A percentile compares a stretch with the other conserved stretches of the same genome.
These are phyloP conservation scores for Neodontobutis hainanensis DNA, from an alignment of 2,113 vertebrate species.

Conservation along the genomic window DNA sequence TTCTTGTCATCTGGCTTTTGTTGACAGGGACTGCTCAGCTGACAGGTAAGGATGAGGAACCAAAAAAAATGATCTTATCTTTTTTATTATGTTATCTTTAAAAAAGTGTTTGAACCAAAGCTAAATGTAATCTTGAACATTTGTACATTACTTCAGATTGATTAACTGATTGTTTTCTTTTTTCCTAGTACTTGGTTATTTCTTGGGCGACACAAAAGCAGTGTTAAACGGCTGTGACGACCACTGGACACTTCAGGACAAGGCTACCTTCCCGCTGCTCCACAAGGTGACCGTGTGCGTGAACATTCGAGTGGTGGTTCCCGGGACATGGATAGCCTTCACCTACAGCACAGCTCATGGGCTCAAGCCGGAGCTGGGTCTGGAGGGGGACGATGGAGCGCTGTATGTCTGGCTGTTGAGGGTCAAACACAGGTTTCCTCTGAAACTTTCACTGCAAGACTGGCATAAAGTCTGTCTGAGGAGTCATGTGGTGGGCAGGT, in stretches of 20 bases:
- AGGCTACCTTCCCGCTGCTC: constrained; percentile 49
- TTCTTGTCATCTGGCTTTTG: constrained; percentile 10
- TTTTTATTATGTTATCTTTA: no score
- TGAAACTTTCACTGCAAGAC: constrained; percentile 24
- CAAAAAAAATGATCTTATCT: no score
- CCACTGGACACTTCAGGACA: constrained; percentile 74
- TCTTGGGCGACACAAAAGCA: constrained; percentile 74
- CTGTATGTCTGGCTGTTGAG: constrained; percentile 76
- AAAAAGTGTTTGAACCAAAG: no score
- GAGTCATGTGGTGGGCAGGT: constrained; percentile 43
- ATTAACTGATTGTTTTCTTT: no score
- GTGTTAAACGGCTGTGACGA: constrained; percentile 70
- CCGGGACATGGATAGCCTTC: constrained; percentile 77
- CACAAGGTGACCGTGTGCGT: constrained; percentile 73
- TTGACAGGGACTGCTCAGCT: constrained; percentile 14
- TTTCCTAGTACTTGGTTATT: constrained; percentile 54
- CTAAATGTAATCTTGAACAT: no score
- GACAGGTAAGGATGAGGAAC: constrained; percentile 34
- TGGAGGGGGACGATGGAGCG: constrained; percentile 69
- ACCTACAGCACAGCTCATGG: constrained; percentile 63
- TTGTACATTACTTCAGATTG: no score
- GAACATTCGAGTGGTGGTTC: constrained; percentile 63
- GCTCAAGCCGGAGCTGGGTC: constrained; percentile 60
- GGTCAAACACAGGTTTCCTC: constrained; percentile 69
- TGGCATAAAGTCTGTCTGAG: constrained; percentile 78